Evolutionary conservation across 2,888 invertebrate genomes (phyloP).

Genomic region (Euproctis similis): DNA sequence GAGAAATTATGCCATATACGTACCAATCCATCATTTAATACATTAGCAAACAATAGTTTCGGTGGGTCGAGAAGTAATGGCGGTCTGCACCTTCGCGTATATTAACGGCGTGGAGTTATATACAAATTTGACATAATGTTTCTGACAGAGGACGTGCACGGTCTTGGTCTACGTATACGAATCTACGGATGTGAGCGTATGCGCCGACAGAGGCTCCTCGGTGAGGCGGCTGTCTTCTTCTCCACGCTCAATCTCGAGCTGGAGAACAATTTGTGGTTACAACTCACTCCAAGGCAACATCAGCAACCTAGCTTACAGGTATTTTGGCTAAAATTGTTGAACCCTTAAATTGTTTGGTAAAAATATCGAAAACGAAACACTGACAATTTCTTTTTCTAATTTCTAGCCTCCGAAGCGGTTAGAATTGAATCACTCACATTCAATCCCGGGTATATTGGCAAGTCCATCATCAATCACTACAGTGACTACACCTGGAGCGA

Average conservation of each 20-base stretch:
- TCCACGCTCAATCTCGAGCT: conserved; percentile 91
- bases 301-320: conserved; percentile 46
- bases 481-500: conserved; percentile 31
- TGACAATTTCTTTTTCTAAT: no score
- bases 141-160: conserved; percentile 88
- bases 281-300: conserved; percentile 82
- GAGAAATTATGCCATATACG: no score
- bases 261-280: conserved; percentile 93
- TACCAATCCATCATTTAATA: no score
- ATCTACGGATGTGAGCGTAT: conserved; percentile 95
- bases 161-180: conserved; percentile 91
- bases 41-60: no score
- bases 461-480: conserved; percentile 54
- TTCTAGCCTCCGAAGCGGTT: conserved; percentile 55
- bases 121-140: no score
- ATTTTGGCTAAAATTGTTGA: no score
- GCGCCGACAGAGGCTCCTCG: conserved; percentile 92
- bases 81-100: no score
- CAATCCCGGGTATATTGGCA: conserved; percentile 52
- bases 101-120: no score
- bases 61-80: no score
- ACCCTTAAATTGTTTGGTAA: no score
- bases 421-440: conserved; percentile 45
- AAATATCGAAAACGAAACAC: no score
- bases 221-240: conserved; percentile 93